phyloP scores from a whole-genome alignment of 2,888 invertebrate genomes.

The Drosophila ezoana region DNA sequence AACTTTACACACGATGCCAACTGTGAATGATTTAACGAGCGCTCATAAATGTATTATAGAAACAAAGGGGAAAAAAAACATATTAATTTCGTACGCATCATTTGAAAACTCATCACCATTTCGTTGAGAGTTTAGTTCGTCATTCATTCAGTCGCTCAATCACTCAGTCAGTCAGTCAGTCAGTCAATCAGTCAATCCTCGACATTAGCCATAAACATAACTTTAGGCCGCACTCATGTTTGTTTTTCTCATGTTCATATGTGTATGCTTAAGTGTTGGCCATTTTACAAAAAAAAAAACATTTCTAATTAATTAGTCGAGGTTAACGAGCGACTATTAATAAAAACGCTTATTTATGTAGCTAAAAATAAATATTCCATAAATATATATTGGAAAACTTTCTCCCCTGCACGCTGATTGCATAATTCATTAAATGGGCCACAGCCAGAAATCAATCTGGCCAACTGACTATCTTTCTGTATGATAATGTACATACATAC shows the following conservation, averaged over 20 bases:
- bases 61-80: conserved; percentile 41
- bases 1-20: background rate
- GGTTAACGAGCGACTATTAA: conserved; percentile 77
- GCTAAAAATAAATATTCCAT: conserved; percentile 54
- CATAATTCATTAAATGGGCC: conserved; percentile 51
- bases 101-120: conserved; percentile 73
- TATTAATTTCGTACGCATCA: conserved; percentile 72
- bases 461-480: background rate
- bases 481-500: conserved; percentile 15
- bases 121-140: conserved; percentile 19
- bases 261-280: background rate
- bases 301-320: conserved; percentile 75
- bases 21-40: conserved; percentile 68
- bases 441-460: conserved; percentile 7
- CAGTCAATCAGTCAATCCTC: conserved; percentile 24
- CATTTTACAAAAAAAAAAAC: conserved; percentile 37
- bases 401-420: conserved; percentile 53
- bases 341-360: conserved; percentile 76
- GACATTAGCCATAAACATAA: conserved; percentile 38
- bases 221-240: conserved; percentile 44
- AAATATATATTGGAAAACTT: conserved; percentile 49
- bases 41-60: conserved; percentile 68
- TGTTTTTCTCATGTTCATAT: conserved; percentile 34
- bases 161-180: conserved; percentile 15
- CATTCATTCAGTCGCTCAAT: conserved; percentile 7